Base-by-base conservation (phyloP, 2,113 vertebrate genomes). In the Urocitellus parryii region DNA sequence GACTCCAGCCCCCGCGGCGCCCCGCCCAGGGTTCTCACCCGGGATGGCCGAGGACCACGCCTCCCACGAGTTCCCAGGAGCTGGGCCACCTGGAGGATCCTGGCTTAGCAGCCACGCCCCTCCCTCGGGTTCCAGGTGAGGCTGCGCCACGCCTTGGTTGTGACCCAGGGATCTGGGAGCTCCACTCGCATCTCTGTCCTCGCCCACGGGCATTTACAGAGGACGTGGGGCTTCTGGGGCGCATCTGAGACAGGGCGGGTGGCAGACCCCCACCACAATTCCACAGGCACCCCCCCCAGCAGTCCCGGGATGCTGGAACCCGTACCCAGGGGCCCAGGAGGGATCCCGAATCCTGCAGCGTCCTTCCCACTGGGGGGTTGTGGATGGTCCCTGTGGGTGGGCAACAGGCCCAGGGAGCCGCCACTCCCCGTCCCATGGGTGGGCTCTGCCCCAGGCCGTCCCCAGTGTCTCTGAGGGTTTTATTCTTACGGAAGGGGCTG, bases 251-350 rank as follows among this genome's bases (percentile, higher is more conserved):
- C 22, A 0, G 3, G 8, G 27, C 0, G 2, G 61, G 72, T 42
- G 45, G 65, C 0, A 18, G 32, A 53, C 5, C 16, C 18, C 0
- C 37, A 27, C 27, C 51, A 77, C 85, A 67, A 45, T 10, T 3
- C 42, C 76, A 13, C n/a, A 45, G 2, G 13, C 0, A 3, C 34
- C 39, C 18, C 27, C 9, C 14, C 5, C n/a, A 6, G 39, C 5
- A 13, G 27, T 34, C 81, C 1, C 6, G 29, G 42, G 39, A 37
- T 5, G n/a, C 73, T 5, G 10, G 42, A 34, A 18, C 27, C 48
- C 25, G 7, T 2, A 93, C 95, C 92, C 88, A n/a, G 97, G 90
- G 84, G 79, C 94, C 96, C 90, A 93, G 93, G 22, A 25, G 61
- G 61, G 61, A 92, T 79, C n/a, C n/a, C 56, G 25, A 63, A 25